Conservation (phyloP, 2,888 invertebrate species). For the Heteromyza rotundicornis region DNA sequence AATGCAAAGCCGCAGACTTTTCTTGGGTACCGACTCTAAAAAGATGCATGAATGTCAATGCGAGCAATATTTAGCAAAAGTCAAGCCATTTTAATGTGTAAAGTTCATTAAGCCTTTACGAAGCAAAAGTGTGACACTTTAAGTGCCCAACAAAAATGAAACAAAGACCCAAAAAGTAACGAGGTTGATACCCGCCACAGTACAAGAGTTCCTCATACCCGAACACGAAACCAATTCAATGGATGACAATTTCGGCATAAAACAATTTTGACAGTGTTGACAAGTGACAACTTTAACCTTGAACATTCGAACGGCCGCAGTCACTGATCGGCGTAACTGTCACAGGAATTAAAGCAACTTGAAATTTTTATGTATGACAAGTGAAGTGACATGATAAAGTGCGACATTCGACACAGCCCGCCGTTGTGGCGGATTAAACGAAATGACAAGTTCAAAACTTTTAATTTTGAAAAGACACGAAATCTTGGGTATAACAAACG, state of each 20-base stretch:
- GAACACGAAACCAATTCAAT: not conserved
- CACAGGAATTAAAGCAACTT: constrained; percentile 45
- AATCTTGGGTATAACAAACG: not conserved
- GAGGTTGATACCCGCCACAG: not conserved
- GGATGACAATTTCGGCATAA: constrained; percentile 47
- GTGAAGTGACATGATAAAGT: constrained; percentile 53
- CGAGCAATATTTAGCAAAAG: too few relatives aligned
- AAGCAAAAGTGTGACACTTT: too few relatives aligned
- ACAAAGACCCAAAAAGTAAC: not conserved
- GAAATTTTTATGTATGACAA: constrained; percentile 51
- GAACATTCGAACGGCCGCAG: too few relatives aligned
- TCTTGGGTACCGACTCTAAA: too few relatives aligned
- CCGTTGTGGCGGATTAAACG: constrained; percentile 41
- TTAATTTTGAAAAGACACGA: not conserved
- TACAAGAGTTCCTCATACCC: not conserved
- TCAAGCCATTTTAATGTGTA: too few relatives aligned
- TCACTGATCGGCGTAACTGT: constrained; percentile 52
- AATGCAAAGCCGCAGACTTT: constrained; percentile 18
- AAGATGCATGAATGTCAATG: too few relatives aligned
- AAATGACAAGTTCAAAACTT: constrained; percentile 42
- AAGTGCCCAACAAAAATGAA: too few relatives aligned
- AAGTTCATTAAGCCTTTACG: too few relatives aligned
- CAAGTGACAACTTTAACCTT: constrained; percentile 57
- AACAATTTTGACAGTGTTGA: constrained; percentile 48
- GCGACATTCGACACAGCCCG: constrained; percentile 32